Conservation (phyloP, 2,113 vertebrate species). For the Tragelaphus buxtoni region DNA sequence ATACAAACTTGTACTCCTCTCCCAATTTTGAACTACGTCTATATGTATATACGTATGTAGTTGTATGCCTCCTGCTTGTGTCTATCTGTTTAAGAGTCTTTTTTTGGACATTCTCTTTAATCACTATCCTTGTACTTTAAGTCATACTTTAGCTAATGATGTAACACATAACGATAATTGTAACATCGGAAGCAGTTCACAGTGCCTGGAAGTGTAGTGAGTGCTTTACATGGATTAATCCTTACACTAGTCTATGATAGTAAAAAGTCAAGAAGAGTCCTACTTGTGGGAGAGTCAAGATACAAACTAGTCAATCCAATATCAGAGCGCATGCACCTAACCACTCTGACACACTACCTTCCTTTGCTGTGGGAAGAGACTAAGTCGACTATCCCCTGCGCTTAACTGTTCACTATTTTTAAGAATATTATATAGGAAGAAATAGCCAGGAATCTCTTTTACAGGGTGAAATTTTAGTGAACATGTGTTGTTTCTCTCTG, state of each 20-base stretch:
- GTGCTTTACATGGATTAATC: neutral
- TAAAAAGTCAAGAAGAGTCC: neutral
- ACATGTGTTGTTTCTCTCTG: neutral
- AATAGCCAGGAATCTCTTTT: neutral
- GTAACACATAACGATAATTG: neutral
- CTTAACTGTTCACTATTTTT: neutral
- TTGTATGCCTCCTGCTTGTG: neutral
- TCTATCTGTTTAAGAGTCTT: neutral
- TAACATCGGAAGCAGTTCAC: neutral
- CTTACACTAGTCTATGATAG: neutral
- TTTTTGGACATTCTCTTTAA: neutral
- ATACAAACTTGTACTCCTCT: neutral
- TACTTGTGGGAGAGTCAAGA: neutral
- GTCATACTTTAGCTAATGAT: neutral
- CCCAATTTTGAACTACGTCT: neutral
- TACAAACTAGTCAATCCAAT: neutral
- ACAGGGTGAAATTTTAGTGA: neutral
- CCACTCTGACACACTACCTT: neutral
- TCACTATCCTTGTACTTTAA: neutral
- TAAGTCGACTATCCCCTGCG: neutral
- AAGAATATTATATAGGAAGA: neutral
- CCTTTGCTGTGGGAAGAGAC: neutral
- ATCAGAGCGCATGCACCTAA: neutral
- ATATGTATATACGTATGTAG: neutral
- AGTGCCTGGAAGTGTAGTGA: neutral